Evolutionary conservation across 2,113 vertebrate genomes (phyloP), one percentile per base, ranked within the genome.

Genomic region (Chloroceryle aenea): DNA sequence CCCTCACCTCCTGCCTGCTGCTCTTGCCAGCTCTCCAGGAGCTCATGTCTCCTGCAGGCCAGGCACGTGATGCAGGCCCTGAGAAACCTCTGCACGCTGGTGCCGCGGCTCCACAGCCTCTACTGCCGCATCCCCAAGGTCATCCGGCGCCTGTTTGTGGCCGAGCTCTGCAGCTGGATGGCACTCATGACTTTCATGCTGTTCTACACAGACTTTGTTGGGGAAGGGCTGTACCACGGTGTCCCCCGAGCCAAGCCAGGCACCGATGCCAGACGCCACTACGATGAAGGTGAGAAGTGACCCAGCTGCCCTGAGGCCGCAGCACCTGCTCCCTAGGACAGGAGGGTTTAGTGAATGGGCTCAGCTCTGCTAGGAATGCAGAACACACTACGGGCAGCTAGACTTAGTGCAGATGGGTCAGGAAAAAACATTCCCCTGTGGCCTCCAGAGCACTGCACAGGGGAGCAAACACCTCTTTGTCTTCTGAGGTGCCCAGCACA

Each of bases 101-200:
- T 98, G 79, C 98, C 98, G 2, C 94, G 93, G 36, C 96, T 98
- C 12, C 98, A 97, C 34, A 86, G 91, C 87, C 95, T 98, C 74
- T 99, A 95, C 90, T 98, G 97, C 89, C 98, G 97, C 40, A 87
- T 98, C 85, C 99, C 99, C 34, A 78, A 85, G 4, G 96, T 98
- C 76, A 96, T 99, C 66, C 97, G 97, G 12, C 97, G 97, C 25
- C 98, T 99, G 29, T 99, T 99, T 1, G 90, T 99, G 88, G 98
- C 99, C 0, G 98, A 99, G 96, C 96, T 99, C 34, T 99, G 98
- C 97, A 99, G 98, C 96, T 99, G 99, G 99, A 99, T 98, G 98
- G 98, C 98, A 0, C 97, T 99, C 55, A 99, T 99, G 99, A 99
- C 98, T 0, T 98, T 99, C 97, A 98, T 98, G 50, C 97, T 99